These are phyloP conservation scores for Actias luna DNA, from an alignment of 2,888 invertebrate species.

Conservation along the genomic window DNA sequence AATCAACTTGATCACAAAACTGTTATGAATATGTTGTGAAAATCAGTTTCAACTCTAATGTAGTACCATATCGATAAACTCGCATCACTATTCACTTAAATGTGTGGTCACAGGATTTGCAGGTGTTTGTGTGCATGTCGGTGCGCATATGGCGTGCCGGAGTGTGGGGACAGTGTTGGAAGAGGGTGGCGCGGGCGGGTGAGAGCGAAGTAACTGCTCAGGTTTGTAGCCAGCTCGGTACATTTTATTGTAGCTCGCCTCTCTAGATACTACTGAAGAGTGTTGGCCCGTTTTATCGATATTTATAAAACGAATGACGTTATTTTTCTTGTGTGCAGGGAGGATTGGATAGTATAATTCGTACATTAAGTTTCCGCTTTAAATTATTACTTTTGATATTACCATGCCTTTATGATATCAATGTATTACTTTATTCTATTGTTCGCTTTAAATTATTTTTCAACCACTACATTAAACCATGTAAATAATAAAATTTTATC, in stretches of 20 bases:
- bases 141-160: conserved; percentile 66
- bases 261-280: conserved; percentile 72
- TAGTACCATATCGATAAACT: conserved; percentile 53
- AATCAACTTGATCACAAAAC: not conserved
- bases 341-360: conserved; percentile 57
- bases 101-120: conserved; percentile 55
- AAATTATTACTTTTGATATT: conserved; percentile 32
- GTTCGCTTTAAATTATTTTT: not conserved
- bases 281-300: conserved; percentile 63
- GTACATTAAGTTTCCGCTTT: conserved; percentile 42
- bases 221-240: conserved; percentile 79
- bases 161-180: conserved; percentile 23
- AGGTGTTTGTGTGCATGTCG: conserved; percentile 54
- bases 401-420: conserved; percentile 19
- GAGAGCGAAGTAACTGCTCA: conserved; percentile 72
- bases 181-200: conserved; percentile 40
- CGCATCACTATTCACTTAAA: conserved; percentile 54
- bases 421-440: not conserved
- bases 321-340: conserved; percentile 53
- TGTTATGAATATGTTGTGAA: conserved; percentile 2
- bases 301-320: conserved; percentile 63
- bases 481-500: not conserved
- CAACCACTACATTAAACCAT: not conserved
- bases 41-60: conserved; percentile 32
- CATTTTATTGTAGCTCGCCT: conserved; percentile 80